These are phyloP conservation scores for Rhegmatorhina hoffmannsi DNA, from an alignment of 2,113 vertebrate genomes.

Conservation along the genomic window DNA sequence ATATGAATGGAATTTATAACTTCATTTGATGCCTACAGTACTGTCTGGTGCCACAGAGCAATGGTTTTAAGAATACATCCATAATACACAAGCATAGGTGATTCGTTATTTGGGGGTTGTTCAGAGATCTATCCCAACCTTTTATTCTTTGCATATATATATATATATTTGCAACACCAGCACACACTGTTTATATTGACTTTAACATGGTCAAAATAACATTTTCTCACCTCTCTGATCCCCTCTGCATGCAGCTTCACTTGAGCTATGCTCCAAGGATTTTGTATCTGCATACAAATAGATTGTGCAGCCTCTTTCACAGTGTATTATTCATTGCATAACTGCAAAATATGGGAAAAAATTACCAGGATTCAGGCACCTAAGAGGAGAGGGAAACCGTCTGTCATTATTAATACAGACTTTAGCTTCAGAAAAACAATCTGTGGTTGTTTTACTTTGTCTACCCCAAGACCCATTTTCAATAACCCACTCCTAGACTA, in stretches of 20 bases:
- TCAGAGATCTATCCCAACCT: not conserved
- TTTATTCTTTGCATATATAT: not conserved
- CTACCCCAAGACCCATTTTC: not conserved
- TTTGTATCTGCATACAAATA: not conserved
- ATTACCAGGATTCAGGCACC: not conserved
- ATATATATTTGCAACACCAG: not conserved
- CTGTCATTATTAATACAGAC: not conserved
- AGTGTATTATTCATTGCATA: not conserved
- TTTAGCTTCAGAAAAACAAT: not conserved
- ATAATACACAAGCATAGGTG: not conserved
- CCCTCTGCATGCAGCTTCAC: not conserved
- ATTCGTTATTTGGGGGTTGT: not conserved
- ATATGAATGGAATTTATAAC: conserved; percentile 9
- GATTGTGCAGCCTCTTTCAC: not conserved
- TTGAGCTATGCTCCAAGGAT: not conserved
- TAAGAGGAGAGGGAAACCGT: not conserved
- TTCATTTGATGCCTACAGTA: conserved; percentile 11
- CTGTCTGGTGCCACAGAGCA: not conserved
- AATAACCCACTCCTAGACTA: not conserved
- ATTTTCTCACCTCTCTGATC: not conserved
- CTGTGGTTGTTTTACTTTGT: not conserved
- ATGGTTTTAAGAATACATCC: not conserved
- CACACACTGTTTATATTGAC: not conserved
- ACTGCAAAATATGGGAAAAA: not conserved
- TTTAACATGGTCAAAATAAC: not conserved